Base-by-base conservation (phyloP, 2,113 vertebrate species). In the Apaloderma vittatum region DNA sequence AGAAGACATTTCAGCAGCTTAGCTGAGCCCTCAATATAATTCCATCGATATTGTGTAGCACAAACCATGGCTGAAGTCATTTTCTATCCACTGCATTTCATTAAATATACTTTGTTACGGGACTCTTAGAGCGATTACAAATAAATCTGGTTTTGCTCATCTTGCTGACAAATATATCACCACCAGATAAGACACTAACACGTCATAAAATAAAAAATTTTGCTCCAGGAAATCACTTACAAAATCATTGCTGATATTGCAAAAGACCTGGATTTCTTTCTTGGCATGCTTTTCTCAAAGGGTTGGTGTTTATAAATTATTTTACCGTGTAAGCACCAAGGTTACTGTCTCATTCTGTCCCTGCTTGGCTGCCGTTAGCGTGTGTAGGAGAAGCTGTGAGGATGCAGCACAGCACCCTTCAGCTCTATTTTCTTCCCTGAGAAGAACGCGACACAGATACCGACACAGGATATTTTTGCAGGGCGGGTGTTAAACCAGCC, bases 301-400 rank as follows among this genome's bases (percentile, higher is more conserved):
- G 37, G 15, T 8, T 23, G 49, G 13, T 88, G 88, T 40, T 80
- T 15, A 24, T 29, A 71, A 59, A 54, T 49, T 12, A 20, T n/a
- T 68, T 46, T 7, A 13, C 43, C 19, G 17, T 59, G n/a, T 19
- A 71, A 29, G 12, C 65, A 40, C 75, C 1, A 0, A 77, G 78
- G 78, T 37, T 23, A 21, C 55, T 24, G 61, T 14, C 83, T 67
- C 59, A 9, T 23, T 8, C 83, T 40, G 72, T 32, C 78, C 59
- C 78, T 32, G 59, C 65, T 17, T 55, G 88, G 83, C 88, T 68
- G 76, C 75, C 18, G 3, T 15, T 3, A 1, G 15, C 0, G 4
- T 61, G 75, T 43, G 78, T 76, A 76, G 94, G 82, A 77, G 87
- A 79, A 75, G 78, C 84, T 72, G 75, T 26, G 70, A 90, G 86